Base-by-base conservation (phyloP, 2,888 invertebrate species). In the Lumbricus terrestris region DNA sequence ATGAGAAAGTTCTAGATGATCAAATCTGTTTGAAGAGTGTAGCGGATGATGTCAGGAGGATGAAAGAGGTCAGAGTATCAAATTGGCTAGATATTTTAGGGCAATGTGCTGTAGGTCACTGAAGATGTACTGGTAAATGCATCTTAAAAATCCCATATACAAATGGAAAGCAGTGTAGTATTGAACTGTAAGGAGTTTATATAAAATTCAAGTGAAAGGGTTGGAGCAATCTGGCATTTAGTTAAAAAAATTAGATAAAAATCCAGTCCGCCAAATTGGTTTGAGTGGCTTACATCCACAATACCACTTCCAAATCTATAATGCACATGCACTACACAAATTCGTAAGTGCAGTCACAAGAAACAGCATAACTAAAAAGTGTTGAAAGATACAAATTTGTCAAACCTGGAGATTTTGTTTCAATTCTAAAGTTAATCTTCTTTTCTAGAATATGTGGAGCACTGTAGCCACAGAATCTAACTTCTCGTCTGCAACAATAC, bases 381-480 rank as follows among this genome's bases (percentile, higher is more conserved):
- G 69, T 69, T 69, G 11, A 29, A 69, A 69, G 1, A n/a, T n/a
- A 69, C 8, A 20, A 20, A 20, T 47, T 47, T 23, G 20, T n/a
- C n/a, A 3, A 1, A 69, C 69, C 69, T 69, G 69, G 69, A 69
- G 69, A 69, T 69, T 69, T 69, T 69, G 69, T 69, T n/a, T 69
- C 69, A 69, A 69, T 69, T 69, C 69, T 29, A 69, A 69, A 69
- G n/a, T 69, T 69, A 69, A 69, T 69, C 69, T 69, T 69, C n/a
- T 69, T 69, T 69, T 69, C 69, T n/a, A 69, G 69, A n/a, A 69
- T 69, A n/a, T 69, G 69, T n/a, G 69, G 69, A n/a, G 69, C n/a
- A 13, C 69, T 69, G n/a, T 69, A 69, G 8, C 69, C 69, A 69
- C 69, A 69, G n/a, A 69, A 69, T 69, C n/a, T 69, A n/a, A 69